Evolutionary conservation across 2,113 vertebrate genomes (phyloP), one percentile per base, ranked within the genome.

Genomic region (Nicator chloris): DNA sequence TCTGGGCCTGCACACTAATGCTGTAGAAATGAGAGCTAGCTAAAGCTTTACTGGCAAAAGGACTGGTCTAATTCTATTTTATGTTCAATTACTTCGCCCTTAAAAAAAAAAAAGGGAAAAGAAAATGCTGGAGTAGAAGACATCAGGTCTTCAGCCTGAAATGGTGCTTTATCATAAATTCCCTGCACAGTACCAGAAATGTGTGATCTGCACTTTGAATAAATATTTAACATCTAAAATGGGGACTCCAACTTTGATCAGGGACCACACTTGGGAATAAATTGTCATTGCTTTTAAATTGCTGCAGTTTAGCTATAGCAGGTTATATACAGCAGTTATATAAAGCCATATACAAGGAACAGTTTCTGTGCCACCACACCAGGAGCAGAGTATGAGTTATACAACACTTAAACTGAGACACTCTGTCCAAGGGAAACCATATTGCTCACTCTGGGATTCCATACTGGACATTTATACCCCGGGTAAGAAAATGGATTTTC

Each of bases 261-360:
- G 94, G 56, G 92, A 95, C 81, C 77, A 87, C 82, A 91, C 95
- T 94, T 88, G 87, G 90, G 95, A 97, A 96, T 96, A 97, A 97
- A 97, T 95, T 96, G 96, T 95, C 93, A 93, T 60, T 95, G 73
- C 60, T 92, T 96, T 94, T 96, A 96, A 97, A 97, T 97, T 92
- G 96, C 81, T 94, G 83, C 96, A 97, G 97, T 98, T 97, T 97
- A 94, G 80, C 68, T 83, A 78, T n/a, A 95, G 90, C 72, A 94
- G 86, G 76, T 83, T 94, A 95, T 90, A 88, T 83, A 95, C 93
- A 86, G 82, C 68, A 66, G 90, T 93, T 96, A 88, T 35, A 90
- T 86, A 93, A 97, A 95, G 90, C 78, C 72, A 65, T 84, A 95
- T 47, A 96, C n/a, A 60, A 97, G 95, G 95, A 95, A 83, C 88